Evolutionary conservation across 2,888 invertebrate species (phyloP), one percentile per base, ranked within the genome.

Genomic region (Mesochorus sp.): DNA sequence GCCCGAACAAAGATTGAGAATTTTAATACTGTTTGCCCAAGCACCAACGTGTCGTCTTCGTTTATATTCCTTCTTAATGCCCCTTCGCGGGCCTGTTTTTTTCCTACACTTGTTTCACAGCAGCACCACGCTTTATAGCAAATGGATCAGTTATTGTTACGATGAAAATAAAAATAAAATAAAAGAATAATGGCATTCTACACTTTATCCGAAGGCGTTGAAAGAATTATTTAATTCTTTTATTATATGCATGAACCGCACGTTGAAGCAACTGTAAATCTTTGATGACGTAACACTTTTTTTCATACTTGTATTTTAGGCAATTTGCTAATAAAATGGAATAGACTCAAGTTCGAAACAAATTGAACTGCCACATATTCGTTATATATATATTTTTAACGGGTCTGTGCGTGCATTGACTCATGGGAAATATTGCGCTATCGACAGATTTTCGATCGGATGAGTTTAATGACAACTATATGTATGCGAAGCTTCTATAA

Each of bases 1-100:
- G 82, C 82, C 82, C 82, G 85, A 85, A 84, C 85, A 85, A 87
- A 87, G 87, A 86, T 87, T 85, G 85, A 85, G 86, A 83, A n/a
- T 83, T 85, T 86, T 86, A 86, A 86, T 86, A 82, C 83, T 87
- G 86, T 87, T 87, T 87, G 84, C 83, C 39, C 53, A 80, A 72
- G 70, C 68, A 34, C 61, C 73, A 34, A 47, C 42, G 42, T 61
- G 64, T 12, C 39, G 4, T 34, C 61, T 66, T 44, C 31, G 44
- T 12, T 28, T 19, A 49, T n/a, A 47, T 31, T 47, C 55, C 73
- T 55, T 53, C 62, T 61, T 59, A 70, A 73, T 51, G 62, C 77
- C 80, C 68, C 55, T 59, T 28, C 53, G 37, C 42, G 19, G 28
- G 17, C 53, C 17, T 24, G 5, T n/a, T 59, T 47, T 53, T 42